phyloP scores from a whole-genome alignment of 1,140 invertebrate species.

The Ganaspis sp. region DNA sequence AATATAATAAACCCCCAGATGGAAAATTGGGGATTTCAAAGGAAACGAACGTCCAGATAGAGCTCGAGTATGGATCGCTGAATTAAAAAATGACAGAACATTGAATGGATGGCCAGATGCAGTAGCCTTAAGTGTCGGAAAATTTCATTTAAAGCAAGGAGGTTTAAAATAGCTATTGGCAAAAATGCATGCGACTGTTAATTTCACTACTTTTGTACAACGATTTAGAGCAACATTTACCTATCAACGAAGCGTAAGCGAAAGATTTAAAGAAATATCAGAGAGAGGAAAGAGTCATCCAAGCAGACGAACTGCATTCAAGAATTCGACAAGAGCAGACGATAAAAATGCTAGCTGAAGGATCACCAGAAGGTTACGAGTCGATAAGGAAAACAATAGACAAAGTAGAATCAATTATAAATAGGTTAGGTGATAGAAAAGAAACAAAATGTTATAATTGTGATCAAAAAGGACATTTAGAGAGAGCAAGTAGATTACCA shows the following conservation, averaged over 20 bases:
- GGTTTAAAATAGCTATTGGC: conserved; percentile 41
- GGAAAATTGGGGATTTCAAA: conserved; percentile 5
- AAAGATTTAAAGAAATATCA: too few species aligned
- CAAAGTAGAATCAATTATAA: not conserved
- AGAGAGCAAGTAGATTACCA: not conserved
- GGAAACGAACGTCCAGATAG: conserved; percentile 8
- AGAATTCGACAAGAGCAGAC: not conserved
- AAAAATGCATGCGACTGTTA: not conserved
- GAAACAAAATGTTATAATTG: not conserved
- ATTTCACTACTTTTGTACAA: not conserved
- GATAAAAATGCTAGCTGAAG: not conserved
- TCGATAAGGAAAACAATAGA: not conserved
- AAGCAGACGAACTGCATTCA: not conserved
- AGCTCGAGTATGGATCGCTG: not conserved
- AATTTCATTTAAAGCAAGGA: conserved; percentile 34
- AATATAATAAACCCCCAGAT: not conserved
- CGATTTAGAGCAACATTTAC: conserved; percentile 35
- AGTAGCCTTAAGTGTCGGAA: conserved; percentile 25
- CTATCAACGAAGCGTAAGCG: too few species aligned
- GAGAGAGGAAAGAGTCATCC: not conserved
- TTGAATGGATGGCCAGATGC: not conserved
- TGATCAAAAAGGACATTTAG: not conserved
- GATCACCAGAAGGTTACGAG: not conserved
- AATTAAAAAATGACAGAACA: not conserved
- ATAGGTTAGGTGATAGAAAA: not conserved